Evolutionary conservation across 2,113 vertebrate species (phyloP).

Genomic region (Rhizomys pruinosus): DNA sequence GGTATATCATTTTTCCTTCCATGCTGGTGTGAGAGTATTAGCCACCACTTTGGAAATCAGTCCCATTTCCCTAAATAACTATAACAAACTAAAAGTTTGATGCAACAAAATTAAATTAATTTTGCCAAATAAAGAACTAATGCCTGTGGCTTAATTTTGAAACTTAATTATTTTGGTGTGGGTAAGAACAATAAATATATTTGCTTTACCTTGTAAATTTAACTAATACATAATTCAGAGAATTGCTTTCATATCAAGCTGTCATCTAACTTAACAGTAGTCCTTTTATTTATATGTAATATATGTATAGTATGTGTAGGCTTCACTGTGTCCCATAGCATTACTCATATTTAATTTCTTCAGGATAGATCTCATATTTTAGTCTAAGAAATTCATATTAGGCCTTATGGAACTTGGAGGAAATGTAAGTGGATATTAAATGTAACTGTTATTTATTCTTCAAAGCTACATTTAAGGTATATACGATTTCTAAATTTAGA

Average conservation of each 20-base stretch:
- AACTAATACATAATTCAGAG: neutral
- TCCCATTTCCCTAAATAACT: too few species aligned
- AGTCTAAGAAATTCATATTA: conserved; percentile 15
- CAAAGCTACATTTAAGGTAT: neutral
- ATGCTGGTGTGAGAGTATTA: too few species aligned
- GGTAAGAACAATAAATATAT: neutral
- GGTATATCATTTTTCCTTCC: too few species aligned
- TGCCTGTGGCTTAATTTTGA: neutral
- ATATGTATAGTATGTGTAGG: neutral
- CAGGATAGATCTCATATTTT: neutral
- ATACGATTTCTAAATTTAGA: neutral
- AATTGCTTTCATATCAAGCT: neutral
- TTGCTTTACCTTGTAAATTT: neutral
- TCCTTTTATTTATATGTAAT: neutral
- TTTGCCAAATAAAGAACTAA: too few species aligned
- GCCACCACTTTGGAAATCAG: too few species aligned
- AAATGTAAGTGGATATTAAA: neutral
- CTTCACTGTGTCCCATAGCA: neutral
- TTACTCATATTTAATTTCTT: neutral
- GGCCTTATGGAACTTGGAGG: neutral
- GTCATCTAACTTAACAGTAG: neutral
- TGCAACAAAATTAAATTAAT: too few species aligned
- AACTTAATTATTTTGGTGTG: neutral
- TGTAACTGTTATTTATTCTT: neutral
- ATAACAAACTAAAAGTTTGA: too few species aligned